Conservation (phyloP, 1,140 invertebrate genomes). For the Heliconius eleuchia region DNA sequence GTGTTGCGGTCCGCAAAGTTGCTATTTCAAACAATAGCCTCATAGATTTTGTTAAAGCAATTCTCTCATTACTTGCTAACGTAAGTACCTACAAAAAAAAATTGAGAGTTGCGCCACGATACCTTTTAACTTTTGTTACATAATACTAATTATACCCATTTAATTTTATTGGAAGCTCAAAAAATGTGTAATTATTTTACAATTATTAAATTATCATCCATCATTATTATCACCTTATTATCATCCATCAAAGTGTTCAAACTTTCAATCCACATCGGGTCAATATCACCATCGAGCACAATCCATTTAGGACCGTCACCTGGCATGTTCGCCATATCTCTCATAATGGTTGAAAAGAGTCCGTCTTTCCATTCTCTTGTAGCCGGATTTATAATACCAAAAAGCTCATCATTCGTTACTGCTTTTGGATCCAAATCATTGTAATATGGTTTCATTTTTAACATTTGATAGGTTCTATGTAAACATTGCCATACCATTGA, state of each 20-base stretch:
- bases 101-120: too few relatives aligned
- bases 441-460: conserved; percentile 91
- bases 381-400: conserved; percentile 96
- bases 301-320: conserved; percentile 97
- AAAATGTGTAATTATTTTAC: too few relatives aligned
- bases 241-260: conserved; percentile 94
- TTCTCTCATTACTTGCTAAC: conserved; percentile 96
- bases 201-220: too few relatives aligned
- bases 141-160: too few relatives aligned
- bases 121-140: too few relatives aligned
- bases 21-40: conserved; percentile 96
- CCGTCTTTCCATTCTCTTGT: conserved; percentile 99
- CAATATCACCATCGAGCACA: conserved; percentile 97
- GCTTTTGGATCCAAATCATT: conserved; percentile 97
- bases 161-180: too few relatives aligned
- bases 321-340: conserved; percentile 94
- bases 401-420: conserved; percentile 97
- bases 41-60: conserved; percentile 95
- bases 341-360: conserved; percentile 95
- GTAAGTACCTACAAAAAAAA: conserved; percentile 86
- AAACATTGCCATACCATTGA: conserved; percentile 96
- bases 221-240: conserved; percentile 83
- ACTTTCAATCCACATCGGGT: conserved; percentile 99
- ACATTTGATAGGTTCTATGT: conserved; percentile 88
- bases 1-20: conserved; percentile 95